A percentile compares a stretch with the other conserved stretches of the same genome.
Evolutionary conservation across 2,797 vertebrate genomes (phyloP).

Genomic region (Helarctos malayanus): DNA sequence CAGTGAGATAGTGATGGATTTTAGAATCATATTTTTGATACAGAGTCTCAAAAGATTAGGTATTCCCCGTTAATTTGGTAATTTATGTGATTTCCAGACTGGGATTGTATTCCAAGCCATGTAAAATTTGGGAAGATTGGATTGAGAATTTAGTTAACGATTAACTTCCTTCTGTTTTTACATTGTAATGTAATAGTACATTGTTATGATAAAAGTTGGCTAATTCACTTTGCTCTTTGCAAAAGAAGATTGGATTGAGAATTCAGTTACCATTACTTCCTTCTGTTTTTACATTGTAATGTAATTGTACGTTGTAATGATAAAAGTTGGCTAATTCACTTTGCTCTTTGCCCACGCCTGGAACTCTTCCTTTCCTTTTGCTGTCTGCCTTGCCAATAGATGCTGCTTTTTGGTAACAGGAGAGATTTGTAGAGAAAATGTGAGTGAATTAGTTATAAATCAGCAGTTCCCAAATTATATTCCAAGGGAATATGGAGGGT

Average conservation of each 20-base stretch:
- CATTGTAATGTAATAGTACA: background rate
- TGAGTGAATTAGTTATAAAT: constrained; percentile 29
- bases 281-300: constrained; percentile 62
- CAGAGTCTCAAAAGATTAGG: constrained; percentile 22
- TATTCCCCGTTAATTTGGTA: constrained; percentile 11
- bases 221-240: constrained; percentile 13
- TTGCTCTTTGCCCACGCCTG: background rate
- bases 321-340: background rate
- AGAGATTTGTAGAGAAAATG: constrained; percentile 9
- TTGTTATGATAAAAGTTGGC: background rate
- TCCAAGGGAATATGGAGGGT: constrained; percentile 29
- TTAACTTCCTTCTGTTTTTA: constrained; percentile 66
- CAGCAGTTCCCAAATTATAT: constrained; percentile 35
- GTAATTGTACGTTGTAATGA: constrained; percentile 1
- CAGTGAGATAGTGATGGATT: constrained; percentile 27
- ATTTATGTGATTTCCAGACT: constrained; percentile 18
- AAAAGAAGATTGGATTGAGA: background rate
- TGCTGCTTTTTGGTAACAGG: constrained; percentile 21
- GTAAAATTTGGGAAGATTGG: constrained; percentile 54
- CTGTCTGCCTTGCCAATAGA: background rate
- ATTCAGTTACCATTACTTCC: constrained; percentile 39
- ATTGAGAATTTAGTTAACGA: constrained; percentile 36
- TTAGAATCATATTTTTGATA: constrained; percentile 23
- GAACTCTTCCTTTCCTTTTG: background rate
- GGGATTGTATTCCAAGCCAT: constrained; percentile 27